phyloP scores from a whole-genome alignment of 1,140 invertebrate species.

The Leucophenga varia region DNA sequence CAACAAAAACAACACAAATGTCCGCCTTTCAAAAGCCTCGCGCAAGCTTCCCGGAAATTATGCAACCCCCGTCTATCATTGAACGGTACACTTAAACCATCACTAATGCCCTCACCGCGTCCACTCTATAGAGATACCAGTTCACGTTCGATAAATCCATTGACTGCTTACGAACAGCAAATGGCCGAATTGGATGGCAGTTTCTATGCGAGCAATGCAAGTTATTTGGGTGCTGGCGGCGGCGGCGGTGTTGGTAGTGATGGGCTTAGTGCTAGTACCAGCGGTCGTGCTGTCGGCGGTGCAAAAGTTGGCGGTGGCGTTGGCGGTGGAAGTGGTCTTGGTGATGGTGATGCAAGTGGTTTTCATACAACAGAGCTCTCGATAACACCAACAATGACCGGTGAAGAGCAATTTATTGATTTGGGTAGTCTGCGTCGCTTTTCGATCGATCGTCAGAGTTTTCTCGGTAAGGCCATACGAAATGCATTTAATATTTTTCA shows the following conservation, averaged over 20 bases:
- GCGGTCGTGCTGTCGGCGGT: conserved; percentile 11
- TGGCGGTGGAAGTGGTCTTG: conserved; percentile 26
- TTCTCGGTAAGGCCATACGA: conserved; percentile 43
- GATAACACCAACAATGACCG: conserved; percentile 47
- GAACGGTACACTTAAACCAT: conserved; percentile 47
- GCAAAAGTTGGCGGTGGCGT: conserved; percentile 9
- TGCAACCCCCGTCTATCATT: conserved; percentile 51
- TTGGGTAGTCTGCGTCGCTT: conserved; percentile 53
- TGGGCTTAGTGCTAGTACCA: not conserved
- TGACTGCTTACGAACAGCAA: conserved; percentile 49
- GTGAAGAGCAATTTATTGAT: conserved; percentile 52
- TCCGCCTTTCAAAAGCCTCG: conserved; percentile 21
- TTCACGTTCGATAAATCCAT: conserved; percentile 50
- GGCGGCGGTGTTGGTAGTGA: conserved; percentile 20
- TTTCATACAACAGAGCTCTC: conserved; percentile 52
- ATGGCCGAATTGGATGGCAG: conserved; percentile 51
- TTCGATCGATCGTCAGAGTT: conserved; percentile 55
- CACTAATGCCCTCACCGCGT: conserved; percentile 50
- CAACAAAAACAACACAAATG: conserved; percentile 12
- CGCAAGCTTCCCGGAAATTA: conserved; percentile 44
- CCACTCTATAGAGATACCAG: conserved; percentile 47
- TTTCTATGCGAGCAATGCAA: conserved; percentile 45
- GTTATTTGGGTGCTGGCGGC: conserved; percentile 41
- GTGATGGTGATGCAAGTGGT: conserved; percentile 15
- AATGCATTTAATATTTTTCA: too few species aligned